Evolutionary conservation across 2,113 vertebrate species (phyloP).

Genomic region (Microtus richardsoni): DNA sequence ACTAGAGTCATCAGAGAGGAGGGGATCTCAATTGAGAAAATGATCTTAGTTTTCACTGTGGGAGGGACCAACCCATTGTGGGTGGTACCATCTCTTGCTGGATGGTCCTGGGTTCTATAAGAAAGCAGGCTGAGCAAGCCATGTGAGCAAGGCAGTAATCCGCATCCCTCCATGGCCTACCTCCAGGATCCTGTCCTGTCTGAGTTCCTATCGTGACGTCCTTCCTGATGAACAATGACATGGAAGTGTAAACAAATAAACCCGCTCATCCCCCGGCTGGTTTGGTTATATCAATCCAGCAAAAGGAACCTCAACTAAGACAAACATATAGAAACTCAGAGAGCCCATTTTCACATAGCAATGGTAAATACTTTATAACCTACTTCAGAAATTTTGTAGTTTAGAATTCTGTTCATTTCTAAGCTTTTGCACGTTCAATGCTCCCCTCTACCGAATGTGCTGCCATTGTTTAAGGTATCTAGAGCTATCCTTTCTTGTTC

Average conservation of each 20-base stretch:
- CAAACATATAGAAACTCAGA: neutral
- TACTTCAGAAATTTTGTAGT: slow-evolving; percentile 49
- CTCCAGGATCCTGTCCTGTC: neutral
- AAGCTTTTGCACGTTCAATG: slow-evolving; percentile 32
- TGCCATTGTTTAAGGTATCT: neutral
- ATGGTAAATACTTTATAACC: slow-evolving; percentile 40
- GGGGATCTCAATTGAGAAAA: neutral
- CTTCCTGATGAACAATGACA: neutral
- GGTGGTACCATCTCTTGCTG: neutral
- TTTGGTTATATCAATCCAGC: neutral
- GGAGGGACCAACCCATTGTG: neutral
- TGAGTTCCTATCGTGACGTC: neutral
- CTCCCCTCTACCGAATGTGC: neutral
- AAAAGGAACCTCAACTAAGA: too few species aligned
- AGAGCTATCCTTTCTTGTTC: neutral
- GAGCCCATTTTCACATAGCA: slow-evolving; percentile 8
- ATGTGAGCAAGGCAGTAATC: neutral
- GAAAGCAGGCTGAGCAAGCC: neutral
- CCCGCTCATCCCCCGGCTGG: too few species aligned
- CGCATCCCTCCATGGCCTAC: fast-evolving
- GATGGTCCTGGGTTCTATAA: neutral
- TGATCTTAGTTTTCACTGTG: neutral
- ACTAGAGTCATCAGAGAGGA: neutral
- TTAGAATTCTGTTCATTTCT: slow-evolving; percentile 33
- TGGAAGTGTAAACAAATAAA: neutral